Evolutionary conservation across 2,888 invertebrate genomes (phyloP).

Genomic region (Eupithecia abbreviata): DNA sequence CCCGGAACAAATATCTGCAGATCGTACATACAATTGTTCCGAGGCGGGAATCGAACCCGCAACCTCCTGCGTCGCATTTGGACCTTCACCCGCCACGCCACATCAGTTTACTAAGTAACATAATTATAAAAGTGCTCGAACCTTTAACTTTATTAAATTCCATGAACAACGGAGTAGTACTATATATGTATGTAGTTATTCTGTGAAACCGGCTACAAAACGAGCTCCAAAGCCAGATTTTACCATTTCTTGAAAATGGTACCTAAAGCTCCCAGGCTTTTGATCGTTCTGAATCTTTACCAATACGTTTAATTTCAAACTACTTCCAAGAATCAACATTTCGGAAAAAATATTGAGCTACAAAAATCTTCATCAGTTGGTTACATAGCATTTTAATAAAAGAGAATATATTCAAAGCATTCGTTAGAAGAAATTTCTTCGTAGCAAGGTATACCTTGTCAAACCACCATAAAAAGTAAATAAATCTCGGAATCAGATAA

Average conservation of each 20-base stretch:
- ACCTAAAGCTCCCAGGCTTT: neutral
- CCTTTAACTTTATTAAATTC: neutral
- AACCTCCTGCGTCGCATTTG: too few relatives aligned
- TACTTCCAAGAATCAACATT: neutral
- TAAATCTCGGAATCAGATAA: constrained; percentile 37
- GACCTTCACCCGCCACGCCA: too few relatives aligned
- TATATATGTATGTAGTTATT: too few relatives aligned
- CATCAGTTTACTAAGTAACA: neutral
- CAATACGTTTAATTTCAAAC: neutral
- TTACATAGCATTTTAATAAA: neutral
- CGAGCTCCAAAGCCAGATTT: neutral
- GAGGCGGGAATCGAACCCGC: too few relatives aligned
- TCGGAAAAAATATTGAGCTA: neutral
- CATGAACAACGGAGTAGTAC: neutral
- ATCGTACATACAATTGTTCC: too few relatives aligned
- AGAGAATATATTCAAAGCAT: neutral
- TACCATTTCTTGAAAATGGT: neutral
- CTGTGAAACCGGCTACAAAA: neutral
- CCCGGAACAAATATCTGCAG: too few relatives aligned
- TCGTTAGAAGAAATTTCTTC: neutral
- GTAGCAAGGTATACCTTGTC: neutral
- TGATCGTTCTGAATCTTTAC: neutral
- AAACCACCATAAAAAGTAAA: constrained; percentile 9
- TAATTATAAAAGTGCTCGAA: neutral
- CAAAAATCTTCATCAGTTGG: neutral